These are phyloP conservation scores for Allacma fusca DNA, from an alignment of 2,888 invertebrate species.

Conservation along the genomic window DNA sequence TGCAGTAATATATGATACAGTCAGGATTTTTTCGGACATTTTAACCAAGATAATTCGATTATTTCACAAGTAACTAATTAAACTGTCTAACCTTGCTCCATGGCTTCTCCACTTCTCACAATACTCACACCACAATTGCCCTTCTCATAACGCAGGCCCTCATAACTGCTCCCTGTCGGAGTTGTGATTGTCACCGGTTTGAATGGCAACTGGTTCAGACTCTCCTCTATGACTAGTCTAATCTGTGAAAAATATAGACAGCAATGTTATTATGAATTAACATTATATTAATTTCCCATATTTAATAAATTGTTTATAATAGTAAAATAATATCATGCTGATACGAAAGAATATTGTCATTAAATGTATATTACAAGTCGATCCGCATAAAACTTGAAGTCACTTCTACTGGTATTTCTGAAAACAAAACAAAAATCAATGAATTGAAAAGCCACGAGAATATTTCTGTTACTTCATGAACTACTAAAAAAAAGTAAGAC, in stretches of 20 bases:
- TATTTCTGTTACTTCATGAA: too few relatives aligned
- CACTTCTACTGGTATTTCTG: constrained; percentile 90
- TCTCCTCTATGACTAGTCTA: constrained; percentile 96
- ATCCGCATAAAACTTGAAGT: constrained; percentile 99
- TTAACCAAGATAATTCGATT: too few relatives aligned
- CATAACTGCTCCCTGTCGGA: constrained; percentile 88
- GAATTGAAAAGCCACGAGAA: not conserved
- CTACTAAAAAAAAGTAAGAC: constrained; percentile 37
- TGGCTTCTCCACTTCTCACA: constrained; percentile 85
- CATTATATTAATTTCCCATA: too few relatives aligned
- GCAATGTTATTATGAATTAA: too few relatives aligned
- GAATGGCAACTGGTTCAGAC: constrained; percentile 95
- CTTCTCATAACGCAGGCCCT: constrained; percentile 92
- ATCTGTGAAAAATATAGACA: constrained; percentile 71
- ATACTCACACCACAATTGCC: constrained; percentile 99
- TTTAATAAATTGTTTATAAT: not conserved
- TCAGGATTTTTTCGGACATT: too few relatives aligned
- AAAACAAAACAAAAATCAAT: not conserved
- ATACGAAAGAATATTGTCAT: too few relatives aligned
- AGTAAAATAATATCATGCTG: too few relatives aligned
- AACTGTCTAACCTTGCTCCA: constrained; percentile 92
- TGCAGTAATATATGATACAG: too few relatives aligned
- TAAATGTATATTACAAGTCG: constrained; percentile 82
- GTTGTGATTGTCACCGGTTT: constrained; percentile 89
- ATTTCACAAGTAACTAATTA: too few relatives aligned